Percentiles rank a stretch among this genome's conserved stretches.
Evolutionary conservation across 64 coral and sea anemone genomes (phyloP).

Genomic region (Montipora efflorescens): DNA sequence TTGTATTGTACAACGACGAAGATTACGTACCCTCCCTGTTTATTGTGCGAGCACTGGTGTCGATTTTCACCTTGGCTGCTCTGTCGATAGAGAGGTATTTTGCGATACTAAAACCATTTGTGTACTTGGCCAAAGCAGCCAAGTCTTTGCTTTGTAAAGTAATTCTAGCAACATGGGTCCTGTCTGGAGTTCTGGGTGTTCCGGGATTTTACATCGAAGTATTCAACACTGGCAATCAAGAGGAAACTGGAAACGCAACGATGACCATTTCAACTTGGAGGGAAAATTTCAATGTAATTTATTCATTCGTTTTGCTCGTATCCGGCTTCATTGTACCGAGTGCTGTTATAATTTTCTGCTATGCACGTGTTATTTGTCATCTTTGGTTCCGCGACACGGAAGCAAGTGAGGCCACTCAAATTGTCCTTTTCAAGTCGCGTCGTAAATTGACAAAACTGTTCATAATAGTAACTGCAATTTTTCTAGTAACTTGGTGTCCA

Average conservation of each 20-base stretch:
- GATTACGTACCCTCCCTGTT: not conserved
- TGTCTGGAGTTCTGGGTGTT: not conserved
- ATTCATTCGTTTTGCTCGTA: not conserved
- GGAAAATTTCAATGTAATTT: not conserved
- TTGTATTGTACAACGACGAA: not conserved
- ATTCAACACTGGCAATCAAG: too few species aligned
- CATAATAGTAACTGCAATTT: constrained; percentile 7
- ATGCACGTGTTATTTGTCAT: constrained; percentile 26
- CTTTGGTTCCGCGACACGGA: not conserved
- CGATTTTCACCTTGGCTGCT: not conserved
- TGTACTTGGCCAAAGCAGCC: not conserved
- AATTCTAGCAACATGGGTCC: not conserved
- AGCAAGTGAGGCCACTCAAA: not conserved
- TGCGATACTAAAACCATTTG: constrained; percentile 47
- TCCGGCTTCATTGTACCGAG: constrained; percentile 20
- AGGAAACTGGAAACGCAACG: not conserved
- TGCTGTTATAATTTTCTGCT: constrained; percentile 6
- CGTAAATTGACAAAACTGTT: constrained; percentile 63
- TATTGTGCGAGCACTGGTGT: not conserved
- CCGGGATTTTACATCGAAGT: not conserved
- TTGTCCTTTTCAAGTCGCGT: constrained; percentile 30
- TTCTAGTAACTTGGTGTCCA: constrained; percentile 40
- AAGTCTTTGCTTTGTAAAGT: not conserved
- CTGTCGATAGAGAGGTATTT: constrained; percentile 46
- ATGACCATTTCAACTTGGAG: not conserved